Conservation (phyloP, 1,140 invertebrate species). For the Cylas formicarius region DNA sequence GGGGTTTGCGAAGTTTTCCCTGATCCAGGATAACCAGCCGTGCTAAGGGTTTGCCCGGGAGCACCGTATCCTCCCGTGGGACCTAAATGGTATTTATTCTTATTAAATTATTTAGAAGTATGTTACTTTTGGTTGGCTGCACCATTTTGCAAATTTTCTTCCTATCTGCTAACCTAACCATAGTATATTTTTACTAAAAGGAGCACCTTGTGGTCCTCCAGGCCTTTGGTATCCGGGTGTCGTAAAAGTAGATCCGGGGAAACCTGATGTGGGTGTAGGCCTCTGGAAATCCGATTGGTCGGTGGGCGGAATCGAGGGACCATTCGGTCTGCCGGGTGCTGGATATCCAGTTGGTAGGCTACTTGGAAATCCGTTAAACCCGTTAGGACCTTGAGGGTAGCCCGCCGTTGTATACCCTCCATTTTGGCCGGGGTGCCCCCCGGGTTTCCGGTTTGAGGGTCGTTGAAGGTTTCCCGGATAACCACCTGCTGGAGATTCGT, state of each 20-base stretch:
- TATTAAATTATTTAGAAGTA: neutral
- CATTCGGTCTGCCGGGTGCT: constrained; percentile 15
- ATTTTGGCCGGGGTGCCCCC: constrained; percentile 14
- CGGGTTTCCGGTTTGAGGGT: constrained; percentile 1
- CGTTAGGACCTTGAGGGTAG: neutral
- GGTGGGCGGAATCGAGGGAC: constrained; percentile 10
- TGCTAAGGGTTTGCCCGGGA: constrained; percentile 7
- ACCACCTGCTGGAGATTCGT: neutral
- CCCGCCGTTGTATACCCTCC: constrained; percentile 7
- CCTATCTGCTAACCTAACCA: no score
- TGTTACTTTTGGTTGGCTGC: neutral
- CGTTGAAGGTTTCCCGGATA: neutral
- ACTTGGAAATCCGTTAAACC: neutral
- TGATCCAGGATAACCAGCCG: neutral
- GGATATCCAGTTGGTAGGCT: constrained; percentile 4
- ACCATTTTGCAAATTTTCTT: no score
- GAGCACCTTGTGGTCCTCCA: constrained; percentile 9
- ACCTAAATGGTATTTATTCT: constrained; percentile 1
- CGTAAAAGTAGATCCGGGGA: constrained; percentile 6
- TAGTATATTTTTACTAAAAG: constrained; percentile 1
- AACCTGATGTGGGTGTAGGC: constrained; percentile 5
- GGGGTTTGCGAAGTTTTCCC: constrained; percentile 23
- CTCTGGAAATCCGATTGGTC: constrained; percentile 9
- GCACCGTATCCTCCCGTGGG: neutral
- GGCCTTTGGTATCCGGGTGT: constrained; percentile 13